phyloP scores from a whole-genome alignment of 2,113 vertebrate species.

The Ictidomys tridecemlineatus region DNA sequence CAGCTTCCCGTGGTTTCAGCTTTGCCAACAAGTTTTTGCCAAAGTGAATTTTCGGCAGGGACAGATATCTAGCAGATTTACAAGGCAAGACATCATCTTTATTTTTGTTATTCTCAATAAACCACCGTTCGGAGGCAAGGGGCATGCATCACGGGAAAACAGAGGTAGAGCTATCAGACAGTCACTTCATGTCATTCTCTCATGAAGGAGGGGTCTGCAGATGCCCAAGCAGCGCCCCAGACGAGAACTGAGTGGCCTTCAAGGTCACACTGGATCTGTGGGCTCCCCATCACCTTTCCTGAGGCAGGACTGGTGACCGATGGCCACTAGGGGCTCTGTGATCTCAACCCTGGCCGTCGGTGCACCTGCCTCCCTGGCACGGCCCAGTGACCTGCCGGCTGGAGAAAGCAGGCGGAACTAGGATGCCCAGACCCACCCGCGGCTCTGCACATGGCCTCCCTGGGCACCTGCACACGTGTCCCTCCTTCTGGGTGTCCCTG shows the following conservation, averaged over 20 bases:
- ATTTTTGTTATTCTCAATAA: neutral
- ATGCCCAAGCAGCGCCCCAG: neutral
- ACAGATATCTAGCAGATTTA: neutral
- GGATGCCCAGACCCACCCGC: no score
- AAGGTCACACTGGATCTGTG: neutral
- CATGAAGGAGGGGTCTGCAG: neutral
- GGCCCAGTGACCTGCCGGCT: neutral
- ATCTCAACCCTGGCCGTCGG: no score
- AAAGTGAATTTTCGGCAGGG: neutral
- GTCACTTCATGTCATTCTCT: neutral
- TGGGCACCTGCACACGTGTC: no score
- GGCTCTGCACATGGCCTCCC: neutral
- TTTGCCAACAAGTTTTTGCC: neutral
- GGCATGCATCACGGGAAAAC: neutral
- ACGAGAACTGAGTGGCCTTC: slow-evolving; percentile 42
- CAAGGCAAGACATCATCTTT: neutral
- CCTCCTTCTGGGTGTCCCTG: neutral
- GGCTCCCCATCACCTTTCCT: neutral
- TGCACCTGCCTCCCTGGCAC: neutral
- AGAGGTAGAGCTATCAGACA: neutral
- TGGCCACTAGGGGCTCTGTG: no score
- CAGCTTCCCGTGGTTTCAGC: neutral
- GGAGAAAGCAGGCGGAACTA: no score
- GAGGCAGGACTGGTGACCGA: neutral
- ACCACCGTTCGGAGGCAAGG: neutral